phyloP scores from a whole-genome alignment of 2,888 invertebrate genomes.

The Steinernema hermaphroditum region DNA sequence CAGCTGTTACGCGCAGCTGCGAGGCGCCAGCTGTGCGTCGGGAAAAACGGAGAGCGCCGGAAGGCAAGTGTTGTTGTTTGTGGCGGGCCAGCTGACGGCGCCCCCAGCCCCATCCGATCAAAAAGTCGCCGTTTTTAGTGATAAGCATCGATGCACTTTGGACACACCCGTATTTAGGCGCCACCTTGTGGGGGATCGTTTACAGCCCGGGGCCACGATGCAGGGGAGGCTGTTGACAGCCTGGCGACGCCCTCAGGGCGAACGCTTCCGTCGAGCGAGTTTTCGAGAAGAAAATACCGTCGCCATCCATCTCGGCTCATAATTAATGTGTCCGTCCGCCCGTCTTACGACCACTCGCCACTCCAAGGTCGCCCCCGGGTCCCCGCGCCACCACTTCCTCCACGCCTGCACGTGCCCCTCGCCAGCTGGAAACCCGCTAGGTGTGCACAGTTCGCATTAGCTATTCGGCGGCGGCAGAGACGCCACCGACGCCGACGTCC shows the following conservation, averaged over 20 bases:
- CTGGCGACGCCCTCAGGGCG: background rate
- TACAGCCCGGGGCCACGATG: constrained; percentile 3
- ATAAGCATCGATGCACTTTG: no score
- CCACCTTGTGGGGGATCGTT: constrained; percentile 5
- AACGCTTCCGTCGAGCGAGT: constrained; percentile 31
- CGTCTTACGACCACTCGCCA: background rate
- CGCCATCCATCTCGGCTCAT: constrained; percentile 30
- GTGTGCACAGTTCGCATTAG: background rate
- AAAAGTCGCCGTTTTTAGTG: background rate
- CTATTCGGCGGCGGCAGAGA: background rate
- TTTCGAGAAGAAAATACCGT: constrained; percentile 30
- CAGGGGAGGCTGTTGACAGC: constrained; percentile 15
- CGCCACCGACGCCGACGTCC: constrained; percentile 8
- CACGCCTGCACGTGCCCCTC: background rate
- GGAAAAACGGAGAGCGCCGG: background rate
- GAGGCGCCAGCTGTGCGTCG: constrained; percentile 5
- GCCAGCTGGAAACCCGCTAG: constrained; percentile 15
- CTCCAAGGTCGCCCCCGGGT: no score
- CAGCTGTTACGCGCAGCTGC: constrained; percentile 12
- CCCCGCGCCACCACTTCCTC: background rate
- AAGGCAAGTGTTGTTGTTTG: constrained; percentile 8
- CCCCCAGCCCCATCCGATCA: background rate
- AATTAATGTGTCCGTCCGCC: constrained; percentile 18
- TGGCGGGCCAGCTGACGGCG: background rate
- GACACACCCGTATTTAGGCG: no score